Evolutionary conservation across 2,113 vertebrate genomes (phyloP).

Genomic region (Alectura lathami): DNA sequence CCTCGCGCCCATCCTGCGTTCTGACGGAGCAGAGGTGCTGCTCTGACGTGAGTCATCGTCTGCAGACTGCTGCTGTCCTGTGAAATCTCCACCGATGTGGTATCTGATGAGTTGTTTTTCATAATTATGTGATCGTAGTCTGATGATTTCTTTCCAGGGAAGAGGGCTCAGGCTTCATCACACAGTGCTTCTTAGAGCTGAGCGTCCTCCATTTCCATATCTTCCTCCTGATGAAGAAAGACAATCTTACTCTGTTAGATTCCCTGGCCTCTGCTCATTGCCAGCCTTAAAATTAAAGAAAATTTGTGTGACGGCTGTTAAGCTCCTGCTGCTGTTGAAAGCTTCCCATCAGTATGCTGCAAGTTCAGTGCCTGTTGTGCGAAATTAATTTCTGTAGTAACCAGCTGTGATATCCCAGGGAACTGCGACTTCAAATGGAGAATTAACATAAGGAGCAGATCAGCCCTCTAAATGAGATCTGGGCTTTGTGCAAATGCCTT

Average conservation of each 20-base stretch:
- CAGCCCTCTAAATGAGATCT: not conserved
- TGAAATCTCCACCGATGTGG: not conserved
- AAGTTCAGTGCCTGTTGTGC: not conserved
- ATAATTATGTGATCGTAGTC: not conserved
- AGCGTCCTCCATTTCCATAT: not conserved
- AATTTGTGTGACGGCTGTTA: not conserved
- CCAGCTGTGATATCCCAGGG: not conserved
- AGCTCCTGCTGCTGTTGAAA: not conserved
- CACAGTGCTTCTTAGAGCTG: not conserved
- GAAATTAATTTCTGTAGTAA: not conserved
- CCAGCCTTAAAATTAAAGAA: not conserved
- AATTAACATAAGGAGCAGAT: not conserved
- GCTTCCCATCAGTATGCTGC: not conserved
- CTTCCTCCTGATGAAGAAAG: not conserved
- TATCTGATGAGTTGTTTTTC: too few species aligned
- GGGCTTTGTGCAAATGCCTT: not conserved
- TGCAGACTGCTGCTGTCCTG: not conserved
- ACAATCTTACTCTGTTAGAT: not conserved
- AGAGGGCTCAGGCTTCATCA: not conserved
- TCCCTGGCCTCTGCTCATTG: not conserved
- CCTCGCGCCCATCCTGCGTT: not conserved
- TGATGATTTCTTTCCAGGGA: not conserved
- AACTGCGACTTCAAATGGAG: not conserved
- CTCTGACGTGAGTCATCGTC: not conserved
- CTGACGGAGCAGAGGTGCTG: fast-evolving